Evolutionary conservation across 92 coral and sea anemone species (phyloP), one percentile per base, ranked within the genome.

Genomic region (Epizoanthus fatuus): DNA sequence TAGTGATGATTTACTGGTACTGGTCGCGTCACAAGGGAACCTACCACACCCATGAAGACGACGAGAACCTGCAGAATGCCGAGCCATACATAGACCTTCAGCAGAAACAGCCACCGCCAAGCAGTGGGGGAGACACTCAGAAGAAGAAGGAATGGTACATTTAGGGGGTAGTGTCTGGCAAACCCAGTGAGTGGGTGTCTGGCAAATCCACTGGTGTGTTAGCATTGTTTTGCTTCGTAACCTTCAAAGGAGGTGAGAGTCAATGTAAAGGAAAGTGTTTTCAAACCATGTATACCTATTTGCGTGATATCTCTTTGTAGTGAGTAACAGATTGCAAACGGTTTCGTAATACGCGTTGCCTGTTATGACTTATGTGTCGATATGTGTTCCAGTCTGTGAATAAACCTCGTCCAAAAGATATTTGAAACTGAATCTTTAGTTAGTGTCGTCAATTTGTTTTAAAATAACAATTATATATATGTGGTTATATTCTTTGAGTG

Each of bases 21-120:
- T 94, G 95, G 90, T 89, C 98, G 2, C 93, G 95, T 7, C 95
- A 92, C 42, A 94, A 94, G 96, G 98, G 98, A n/a, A 93, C 91
- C 56, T 94, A 94, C 63, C 98, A 94, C 70, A 94, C 98, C 13
- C 96, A 94, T 35, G 98, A 94, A 69, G 98, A 94, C 39, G 98
- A 94, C 11, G 95, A 86, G 5, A 82, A 40, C 3, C 86, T 81
- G 20, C 91, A 93, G 59, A 63, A 79, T 15, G 37, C 80, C 9
- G 94, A 92, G 8, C 98, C 98, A 3, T 94, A 84, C 91, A 94
- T 94, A 5, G 93, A 88, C 72, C 90, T 87, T 29, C 90, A 90
- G 69, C 73, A 91, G 7, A 72, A 74, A n/a, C 64, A 88, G 54
- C 88, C 88, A 2, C 54, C 80, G 4, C 55, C 56, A 5, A 60